Conservation (phyloP, 1,140 invertebrate species). For the Amphibalanus amphitrite region DNA sequence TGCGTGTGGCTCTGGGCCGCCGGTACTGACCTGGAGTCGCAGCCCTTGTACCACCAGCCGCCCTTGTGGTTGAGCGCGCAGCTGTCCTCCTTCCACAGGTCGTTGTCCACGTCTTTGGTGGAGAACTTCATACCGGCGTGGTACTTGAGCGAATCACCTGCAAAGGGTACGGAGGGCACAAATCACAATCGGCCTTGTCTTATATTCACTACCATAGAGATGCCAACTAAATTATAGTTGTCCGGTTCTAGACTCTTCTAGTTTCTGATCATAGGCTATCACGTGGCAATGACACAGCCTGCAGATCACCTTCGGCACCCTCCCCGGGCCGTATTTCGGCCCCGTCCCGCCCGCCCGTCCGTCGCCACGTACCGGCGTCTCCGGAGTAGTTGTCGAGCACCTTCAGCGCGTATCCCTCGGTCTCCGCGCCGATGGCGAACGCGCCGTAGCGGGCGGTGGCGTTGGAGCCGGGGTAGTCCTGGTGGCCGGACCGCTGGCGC, state of each 20-base stretch:
- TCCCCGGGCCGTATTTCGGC: too few relatives aligned
- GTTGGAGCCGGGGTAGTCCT: constrained; percentile 22
- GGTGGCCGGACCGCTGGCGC: constrained; percentile 12
- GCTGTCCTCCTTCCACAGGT: constrained; percentile 45
- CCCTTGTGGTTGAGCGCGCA: constrained; percentile 44
- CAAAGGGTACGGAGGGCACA: too few relatives aligned
- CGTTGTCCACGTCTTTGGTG: constrained; percentile 50
- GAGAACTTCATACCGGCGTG: constrained; percentile 54
- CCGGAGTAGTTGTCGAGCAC: constrained; percentile 40
- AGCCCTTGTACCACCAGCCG: constrained; percentile 44
- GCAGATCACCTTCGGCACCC: too few relatives aligned
- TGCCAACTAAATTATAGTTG: too few relatives aligned
- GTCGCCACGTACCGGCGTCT: constrained; percentile 31
- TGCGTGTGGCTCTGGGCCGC: too few relatives aligned
- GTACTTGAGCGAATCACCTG: constrained; percentile 44
- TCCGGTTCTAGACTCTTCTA: too few relatives aligned
- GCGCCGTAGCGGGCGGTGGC: constrained; percentile 40
- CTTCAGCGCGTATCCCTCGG: constrained; percentile 41
- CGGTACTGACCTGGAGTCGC: constrained; percentile 33
- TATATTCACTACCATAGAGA: too few relatives aligned
- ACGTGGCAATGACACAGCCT: too few relatives aligned
- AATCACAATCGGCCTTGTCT: too few relatives aligned
- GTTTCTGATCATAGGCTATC: too few relatives aligned
- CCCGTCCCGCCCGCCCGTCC: too few relatives aligned
- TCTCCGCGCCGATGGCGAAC: constrained; percentile 43